Evolutionary conservation across 2,888 invertebrate species (phyloP).

Genomic region (Epinotia ramella): DNA sequence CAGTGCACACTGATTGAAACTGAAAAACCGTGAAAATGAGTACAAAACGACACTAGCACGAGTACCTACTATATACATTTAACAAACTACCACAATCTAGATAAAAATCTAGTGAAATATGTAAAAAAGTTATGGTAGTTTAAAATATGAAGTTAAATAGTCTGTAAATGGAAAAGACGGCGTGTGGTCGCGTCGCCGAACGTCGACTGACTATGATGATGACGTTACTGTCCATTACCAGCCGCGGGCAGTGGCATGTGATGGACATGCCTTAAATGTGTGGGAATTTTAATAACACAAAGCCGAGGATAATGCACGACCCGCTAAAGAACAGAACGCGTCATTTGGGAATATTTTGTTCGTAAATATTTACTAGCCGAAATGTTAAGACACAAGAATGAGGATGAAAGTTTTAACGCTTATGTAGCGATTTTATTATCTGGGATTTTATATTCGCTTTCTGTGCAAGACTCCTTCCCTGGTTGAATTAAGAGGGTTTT

Average conservation of each 20-base stretch:
- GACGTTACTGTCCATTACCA: slow-evolving; percentile 54
- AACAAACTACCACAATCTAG: background rate
- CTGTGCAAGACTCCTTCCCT: background rate
- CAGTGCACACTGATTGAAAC: slow-evolving; percentile 5
- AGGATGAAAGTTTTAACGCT: background rate
- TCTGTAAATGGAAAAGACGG: slow-evolving; percentile 36
- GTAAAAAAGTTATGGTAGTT: background rate
- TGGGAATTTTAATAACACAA: slow-evolving; percentile 46
- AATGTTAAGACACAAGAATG: background rate
- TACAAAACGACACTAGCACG: background rate
- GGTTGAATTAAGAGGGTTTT: background rate
- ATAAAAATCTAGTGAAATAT: background rate
- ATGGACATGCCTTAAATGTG: slow-evolving; percentile 58
- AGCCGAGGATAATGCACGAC: slow-evolving; percentile 30
- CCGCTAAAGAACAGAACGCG: slow-evolving; percentile 3
- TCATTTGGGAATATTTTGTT: slow-evolving; percentile 9
- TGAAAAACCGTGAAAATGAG: background rate
- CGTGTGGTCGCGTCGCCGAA: slow-evolving; percentile 50
- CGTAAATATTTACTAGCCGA: slow-evolving; percentile 1
- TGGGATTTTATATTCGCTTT: background rate
- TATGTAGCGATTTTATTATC: background rate
- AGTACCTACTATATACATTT: background rate
- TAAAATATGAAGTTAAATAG: slow-evolving; percentile 1
- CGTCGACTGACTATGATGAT: slow-evolving; percentile 64
- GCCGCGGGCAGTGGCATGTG: slow-evolving; percentile 60